phyloP scores from a whole-genome alignment of 53 echinoderm and acorn worm species.

The Arbacia lixula region DNA sequence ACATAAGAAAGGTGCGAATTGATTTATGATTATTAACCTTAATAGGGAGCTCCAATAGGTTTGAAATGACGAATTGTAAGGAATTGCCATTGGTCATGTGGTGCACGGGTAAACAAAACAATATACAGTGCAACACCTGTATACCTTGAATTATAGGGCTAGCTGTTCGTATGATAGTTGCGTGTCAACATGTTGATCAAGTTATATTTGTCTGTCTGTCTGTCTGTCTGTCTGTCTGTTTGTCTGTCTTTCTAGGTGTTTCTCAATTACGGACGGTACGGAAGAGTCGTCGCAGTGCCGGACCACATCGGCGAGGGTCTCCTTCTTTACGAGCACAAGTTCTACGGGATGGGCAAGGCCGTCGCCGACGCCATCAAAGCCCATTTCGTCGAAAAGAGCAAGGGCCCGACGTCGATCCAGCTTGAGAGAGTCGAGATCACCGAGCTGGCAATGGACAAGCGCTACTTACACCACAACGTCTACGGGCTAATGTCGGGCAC shows the following conservation, averaged over 20 bases:
- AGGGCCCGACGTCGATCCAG: constrained; percentile 65
- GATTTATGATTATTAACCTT: no score
- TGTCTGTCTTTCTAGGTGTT: constrained; percentile 36
- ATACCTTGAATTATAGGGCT: no score
- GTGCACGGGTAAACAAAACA: no score
- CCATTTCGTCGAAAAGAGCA: constrained; percentile 66
- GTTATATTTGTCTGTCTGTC: no score
- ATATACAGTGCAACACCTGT: no score
- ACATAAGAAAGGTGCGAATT: no score
- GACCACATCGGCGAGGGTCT: constrained; percentile 72
- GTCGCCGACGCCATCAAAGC: constrained; percentile 46
- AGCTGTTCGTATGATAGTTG: no score
- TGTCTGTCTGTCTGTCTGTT: no score
- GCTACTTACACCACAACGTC: constrained; percentile 75
- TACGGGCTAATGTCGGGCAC: constrained; percentile 68
- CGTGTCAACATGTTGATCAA: no score
- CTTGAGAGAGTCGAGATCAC: constrained; percentile 71
- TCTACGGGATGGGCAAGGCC: constrained; percentile 64
- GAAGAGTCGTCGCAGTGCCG: constrained; percentile 64
- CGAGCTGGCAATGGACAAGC: constrained; percentile 77
- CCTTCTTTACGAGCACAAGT: constrained; percentile 71
- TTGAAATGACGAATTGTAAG: no score
- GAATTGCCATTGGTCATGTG: no score
- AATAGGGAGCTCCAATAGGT: no score
- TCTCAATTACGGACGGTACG: constrained; percentile 78